Evolutionary conservation across 2,888 invertebrate species (phyloP).

Genomic region (Sepioteuthis lessoniana): DNA sequence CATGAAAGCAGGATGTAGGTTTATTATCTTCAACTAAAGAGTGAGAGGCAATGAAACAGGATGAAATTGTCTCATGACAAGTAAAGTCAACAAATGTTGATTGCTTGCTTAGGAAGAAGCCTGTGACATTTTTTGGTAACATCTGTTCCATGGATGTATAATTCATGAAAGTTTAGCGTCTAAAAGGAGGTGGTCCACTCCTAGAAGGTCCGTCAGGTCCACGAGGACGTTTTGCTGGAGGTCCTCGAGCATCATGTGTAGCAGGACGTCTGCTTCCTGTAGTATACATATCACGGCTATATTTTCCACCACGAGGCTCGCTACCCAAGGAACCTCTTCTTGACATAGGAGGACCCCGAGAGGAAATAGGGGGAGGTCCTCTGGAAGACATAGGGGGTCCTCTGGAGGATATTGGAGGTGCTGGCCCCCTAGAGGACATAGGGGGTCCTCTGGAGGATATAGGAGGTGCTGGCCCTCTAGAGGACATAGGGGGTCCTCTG

Average conservation of each 20-base stretch:
- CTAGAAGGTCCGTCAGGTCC: conserved; percentile 58
- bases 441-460: conserved; percentile 17
- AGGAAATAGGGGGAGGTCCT: neutral
- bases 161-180: conserved; percentile 50
- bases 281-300: conserved; percentile 56
- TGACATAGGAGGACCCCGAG: conserved; percentile 44
- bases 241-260: conserved; percentile 59
- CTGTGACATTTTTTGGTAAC: neutral
- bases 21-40: neutral
- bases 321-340: conserved; percentile 39
- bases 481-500: conserved; percentile 38
- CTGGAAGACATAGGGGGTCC: conserved; percentile 36
- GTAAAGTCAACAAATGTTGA: neutral
- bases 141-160: neutral
- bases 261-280: conserved; percentile 59
- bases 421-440: conserved; percentile 39
- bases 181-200: conserved; percentile 52
- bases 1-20: neutral
- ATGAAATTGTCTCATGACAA: neutral
- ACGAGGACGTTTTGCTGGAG: conserved; percentile 62
- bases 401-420: conserved; percentile 40
- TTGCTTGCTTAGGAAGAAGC: neutral
- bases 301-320: conserved; percentile 35
- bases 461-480: neutral
- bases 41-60: conserved; percentile 10